phyloP scores from a whole-genome alignment of 2,888 invertebrate species.

The Plagiodera versicolora region DNA sequence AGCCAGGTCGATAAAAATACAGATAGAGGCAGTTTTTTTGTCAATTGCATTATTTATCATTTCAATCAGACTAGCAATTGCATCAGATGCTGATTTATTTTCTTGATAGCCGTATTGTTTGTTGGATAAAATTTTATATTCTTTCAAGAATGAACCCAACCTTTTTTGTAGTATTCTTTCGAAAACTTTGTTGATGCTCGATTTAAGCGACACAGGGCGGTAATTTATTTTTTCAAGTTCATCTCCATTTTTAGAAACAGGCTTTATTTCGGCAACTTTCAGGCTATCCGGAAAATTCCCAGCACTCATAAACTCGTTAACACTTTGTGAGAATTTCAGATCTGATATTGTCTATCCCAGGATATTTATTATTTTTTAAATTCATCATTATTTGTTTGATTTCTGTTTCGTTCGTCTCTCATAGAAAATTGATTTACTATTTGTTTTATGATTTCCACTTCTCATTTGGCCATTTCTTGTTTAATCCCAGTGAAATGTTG shows the following conservation, averaged over 20 bases:
- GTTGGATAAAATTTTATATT: not conserved
- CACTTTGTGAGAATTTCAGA: not conserved
- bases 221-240: not conserved
- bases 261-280: not conserved
- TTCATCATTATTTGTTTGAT: not conserved
- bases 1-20: not conserved
- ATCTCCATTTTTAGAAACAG: not conserved
- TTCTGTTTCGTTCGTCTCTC: not conserved
- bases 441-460: not conserved
- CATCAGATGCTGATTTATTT: not conserved
- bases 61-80: not conserved
- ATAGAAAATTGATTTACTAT: not conserved
- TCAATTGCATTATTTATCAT: not conserved
- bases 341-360: not conserved
- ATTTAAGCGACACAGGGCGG: not conserved
- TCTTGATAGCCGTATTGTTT: not conserved
- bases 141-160: not conserved
- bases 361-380: constrained; percentile 3
- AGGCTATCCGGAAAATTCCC: constrained; percentile 4
- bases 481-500: not conserved
- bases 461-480: not conserved
- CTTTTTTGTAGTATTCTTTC: not conserved
- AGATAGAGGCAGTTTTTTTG: not conserved
- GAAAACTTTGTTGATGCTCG: not conserved
- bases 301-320: not conserved